Conservation (phyloP, 2,888 invertebrate genomes). For the Temnothorax rugatulus region DNA sequence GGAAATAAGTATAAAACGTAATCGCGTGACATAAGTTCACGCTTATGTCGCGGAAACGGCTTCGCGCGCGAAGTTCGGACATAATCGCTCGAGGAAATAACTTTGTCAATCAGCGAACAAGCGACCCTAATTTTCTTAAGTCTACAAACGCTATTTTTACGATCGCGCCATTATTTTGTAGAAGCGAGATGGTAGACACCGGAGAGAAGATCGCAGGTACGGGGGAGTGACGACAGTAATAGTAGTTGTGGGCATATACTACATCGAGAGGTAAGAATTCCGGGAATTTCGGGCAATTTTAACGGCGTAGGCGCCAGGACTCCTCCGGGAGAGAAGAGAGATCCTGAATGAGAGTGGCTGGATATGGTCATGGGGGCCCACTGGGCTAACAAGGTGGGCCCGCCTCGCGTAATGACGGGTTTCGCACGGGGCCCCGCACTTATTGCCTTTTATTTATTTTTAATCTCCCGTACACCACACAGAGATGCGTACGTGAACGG, state of each 20-base stretch:
- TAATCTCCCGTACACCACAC: conserved; percentile 79
- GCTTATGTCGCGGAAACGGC: background rate
- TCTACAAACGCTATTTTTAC: conserved; percentile 19
- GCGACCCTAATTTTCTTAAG: conserved; percentile 33
- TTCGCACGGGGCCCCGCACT: conserved; percentile 86
- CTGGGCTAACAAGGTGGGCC: conserved; percentile 86
- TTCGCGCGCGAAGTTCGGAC: background rate
- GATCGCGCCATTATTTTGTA: conserved; percentile 41
- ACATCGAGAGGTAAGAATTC: conserved; percentile 81
- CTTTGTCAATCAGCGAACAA: conserved; percentile 42
- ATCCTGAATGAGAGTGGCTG: conserved; percentile 83
- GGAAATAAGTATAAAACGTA: background rate
- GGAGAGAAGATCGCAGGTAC: conserved; percentile 36
- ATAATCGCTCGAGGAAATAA: conserved; percentile 27
- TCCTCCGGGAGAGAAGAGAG: conserved; percentile 71
- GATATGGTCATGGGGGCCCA: conserved; percentile 80
- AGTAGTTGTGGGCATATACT: conserved; percentile 57
- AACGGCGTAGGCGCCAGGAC: conserved; percentile 85
- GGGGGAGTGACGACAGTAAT: conserved; percentile 62
- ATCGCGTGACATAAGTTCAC: background rate
- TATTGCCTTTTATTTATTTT: conserved; percentile 86
- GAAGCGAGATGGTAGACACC: conserved; percentile 31
- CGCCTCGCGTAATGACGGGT: conserved; percentile 86
- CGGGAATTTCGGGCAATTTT: conserved; percentile 85
- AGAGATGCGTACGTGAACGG: conserved; percentile 73